These are phyloP conservation scores for Ophioderma brevispina DNA, from an alignment of 35 echinoderm and acorn worm genomes.

Conservation along the genomic window DNA sequence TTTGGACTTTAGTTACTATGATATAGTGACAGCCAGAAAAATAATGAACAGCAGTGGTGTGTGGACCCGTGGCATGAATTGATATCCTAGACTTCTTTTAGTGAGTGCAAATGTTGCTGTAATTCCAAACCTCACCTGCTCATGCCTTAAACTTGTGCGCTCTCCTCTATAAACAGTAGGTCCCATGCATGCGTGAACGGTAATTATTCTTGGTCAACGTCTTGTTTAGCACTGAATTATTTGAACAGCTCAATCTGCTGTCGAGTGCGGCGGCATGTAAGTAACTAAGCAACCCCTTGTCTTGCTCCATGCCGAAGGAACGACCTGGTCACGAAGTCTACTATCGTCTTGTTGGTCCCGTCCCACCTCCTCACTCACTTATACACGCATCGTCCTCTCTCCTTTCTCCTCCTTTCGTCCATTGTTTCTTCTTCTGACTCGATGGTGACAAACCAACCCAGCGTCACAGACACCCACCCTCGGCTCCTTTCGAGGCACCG, in stretches of 20 bases:
- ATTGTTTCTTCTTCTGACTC: too few species aligned
- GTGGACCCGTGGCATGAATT: too few species aligned
- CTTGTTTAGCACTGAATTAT: conserved; percentile 82
- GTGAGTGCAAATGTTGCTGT: too few species aligned
- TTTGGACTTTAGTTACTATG: too few species aligned
- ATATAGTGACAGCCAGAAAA: too few species aligned
- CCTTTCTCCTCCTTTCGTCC: conserved; percentile 78
- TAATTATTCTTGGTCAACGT: conserved; percentile 92
- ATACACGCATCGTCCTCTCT: conserved; percentile 60
- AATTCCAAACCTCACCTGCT: conserved; percentile 72
- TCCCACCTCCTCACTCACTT: conserved; percentile 81
- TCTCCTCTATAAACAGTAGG: conserved; percentile 91
- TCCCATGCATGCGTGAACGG: conserved; percentile 86
- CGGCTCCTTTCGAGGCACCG: conserved; percentile 73
- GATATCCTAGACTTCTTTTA: too few species aligned
- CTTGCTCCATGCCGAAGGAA: conserved; percentile 69
- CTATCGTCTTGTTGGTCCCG: conserved; percentile 66
- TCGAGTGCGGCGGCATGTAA: conserved; percentile 73
- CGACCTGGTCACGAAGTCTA: conserved; percentile 58
- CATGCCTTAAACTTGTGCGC: conserved; percentile 78
- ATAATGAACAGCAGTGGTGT: too few species aligned
- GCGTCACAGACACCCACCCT: conserved; percentile 53
- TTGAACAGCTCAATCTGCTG: conserved; percentile 81
- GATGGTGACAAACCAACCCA: conserved; percentile 80
- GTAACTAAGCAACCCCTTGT: conserved; percentile 60